Percentiles rank a stretch among this genome's conserved stretches.
Evolutionary conservation across 2,888 invertebrate species (phyloP).

Genomic region (Amiota minor): DNA sequence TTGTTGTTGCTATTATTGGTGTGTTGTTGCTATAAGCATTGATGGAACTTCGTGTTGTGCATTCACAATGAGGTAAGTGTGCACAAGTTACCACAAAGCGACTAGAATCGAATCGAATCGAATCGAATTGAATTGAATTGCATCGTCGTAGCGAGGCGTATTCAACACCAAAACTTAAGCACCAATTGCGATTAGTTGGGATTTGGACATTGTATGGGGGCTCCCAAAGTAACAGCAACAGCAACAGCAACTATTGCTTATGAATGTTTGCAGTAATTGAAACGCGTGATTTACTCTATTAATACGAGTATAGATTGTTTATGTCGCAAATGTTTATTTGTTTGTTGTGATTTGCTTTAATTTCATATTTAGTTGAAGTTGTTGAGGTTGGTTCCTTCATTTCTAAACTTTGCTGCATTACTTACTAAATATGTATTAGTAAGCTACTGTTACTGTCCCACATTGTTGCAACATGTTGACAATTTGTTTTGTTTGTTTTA

Average conservation of each 20-base stretch:
- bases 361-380: constrained; percentile 5
- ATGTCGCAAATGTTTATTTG: constrained; percentile 35
- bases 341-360: neutral
- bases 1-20: constrained; percentile 35
- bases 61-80: constrained; percentile 43
- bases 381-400: neutral
- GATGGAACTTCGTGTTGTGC: constrained; percentile 45
- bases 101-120: constrained; percentile 7
- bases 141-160: neutral
- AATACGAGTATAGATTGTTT: constrained; percentile 36
- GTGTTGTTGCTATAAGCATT: constrained; percentile 37
- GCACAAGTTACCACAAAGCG: too few species aligned
- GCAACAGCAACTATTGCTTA: neutral
- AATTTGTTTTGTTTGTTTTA: constrained; percentile 18
- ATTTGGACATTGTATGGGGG: too few species aligned
- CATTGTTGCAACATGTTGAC: constrained; percentile 23
- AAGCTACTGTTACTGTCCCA: neutral
- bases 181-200: neutral
- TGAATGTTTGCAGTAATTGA: constrained; percentile 29
- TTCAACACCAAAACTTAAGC: neutral
- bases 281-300: constrained; percentile 42
- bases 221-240: neutral
- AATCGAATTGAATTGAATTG: neutral
- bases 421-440: neutral
- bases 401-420: neutral